Evolutionary conservation across 2,888 invertebrate genomes (phyloP), one percentile per base, ranked within the genome.

Genomic region (Amblyjoppa fuscipennis): DNA sequence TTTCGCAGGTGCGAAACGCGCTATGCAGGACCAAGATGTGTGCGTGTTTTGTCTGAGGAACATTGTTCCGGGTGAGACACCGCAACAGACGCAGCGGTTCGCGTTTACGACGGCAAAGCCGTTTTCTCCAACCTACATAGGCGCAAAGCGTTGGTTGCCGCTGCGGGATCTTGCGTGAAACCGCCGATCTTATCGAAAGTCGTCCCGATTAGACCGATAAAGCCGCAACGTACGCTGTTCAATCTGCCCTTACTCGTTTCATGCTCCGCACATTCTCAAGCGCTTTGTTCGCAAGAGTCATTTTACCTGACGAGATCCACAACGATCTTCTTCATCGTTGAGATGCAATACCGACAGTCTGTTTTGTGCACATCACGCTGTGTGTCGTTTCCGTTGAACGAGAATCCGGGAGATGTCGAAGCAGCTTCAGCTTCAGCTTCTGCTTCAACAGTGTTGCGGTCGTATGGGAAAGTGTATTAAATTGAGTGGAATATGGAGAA

Each of bases 1-100:
- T 53, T 51, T 53, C 76, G 38, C 66, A 66, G 76, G 76, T 76
- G 76, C 66, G 11, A 53, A 20, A 76, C 31, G 76, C 66, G 38
- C 68, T 20, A 20, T 41, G 13, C 66, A 4, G 34, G 51, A 38
- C 20, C 51, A 41, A 53, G 66, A 45, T 3, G 16, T 13, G 45
- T 45, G 45, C 16, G 66, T 53, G 66, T 53, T 76, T 64, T 11
- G 49, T 38, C 34, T 64, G 49, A n/a, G 45, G n/a, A 34, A 34
- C 64, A 34, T 64, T 34, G 34, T 31, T 25, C 61, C 31, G 28
- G 13, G 6, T 13, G 66, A 76, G 64, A 34, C 3, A 28, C 64
- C 64, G 66, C 41, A 9, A 53, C 66, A 76, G 53, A 25, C 7
- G 75, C 64, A 51, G 9, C 11, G 7, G 2, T 13, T 3, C 59